Base-by-base conservation (phyloP, 2,113 vertebrate species). In the Isichthys henryi region DNA sequence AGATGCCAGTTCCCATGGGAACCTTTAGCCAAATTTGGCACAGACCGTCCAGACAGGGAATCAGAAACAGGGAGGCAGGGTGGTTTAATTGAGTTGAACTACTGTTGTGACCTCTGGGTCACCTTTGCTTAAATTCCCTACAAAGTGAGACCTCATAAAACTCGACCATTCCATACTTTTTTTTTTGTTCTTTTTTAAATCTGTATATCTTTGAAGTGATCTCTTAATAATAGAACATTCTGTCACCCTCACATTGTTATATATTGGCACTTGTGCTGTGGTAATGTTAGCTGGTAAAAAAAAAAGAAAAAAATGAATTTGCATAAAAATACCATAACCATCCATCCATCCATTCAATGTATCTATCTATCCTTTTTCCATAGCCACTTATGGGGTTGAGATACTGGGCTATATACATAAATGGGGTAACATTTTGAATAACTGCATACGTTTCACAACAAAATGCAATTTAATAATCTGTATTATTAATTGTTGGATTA, bases 61-160 rank as follows among this genome's bases (percentile, higher is more conserved):
- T 7, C 13, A 77, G 70, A 31, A 77, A 45, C 74, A 74, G 45
- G 46, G 45, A 84, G 87, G 87, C 49, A 88, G 27, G 15, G 5
- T 39, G n/a, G 50, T 58, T 90, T 82, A 90, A 90, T 88, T 50
- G 50, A 90, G 35, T 27, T 90, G 31, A 50, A 80, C 74, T 90
- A 31, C 88, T 85, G 86, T 49, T 11, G 74, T 80, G 21, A 88
- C 85, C 50, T 70, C 48, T 88, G 62, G 62, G 62, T 82, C 17
- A 48, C 53, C 70, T 89, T 46, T 86, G n/a, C 56, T 80, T 19
- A 89, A 70, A 74, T 19, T 48, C 83, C 56, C 45, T 50, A 86
- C 23, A 86, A 56, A n/a, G 39, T 52, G 45, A n/a, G 15, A 39
- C 31, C 15, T 74, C 15, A 74, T 74, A 74, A 31, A 4, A n/a